Evolutionary conservation across 2,888 invertebrate genomes (phyloP), one percentile per base, ranked within the genome.

Genomic region (Scaptomyza parva): DNA sequence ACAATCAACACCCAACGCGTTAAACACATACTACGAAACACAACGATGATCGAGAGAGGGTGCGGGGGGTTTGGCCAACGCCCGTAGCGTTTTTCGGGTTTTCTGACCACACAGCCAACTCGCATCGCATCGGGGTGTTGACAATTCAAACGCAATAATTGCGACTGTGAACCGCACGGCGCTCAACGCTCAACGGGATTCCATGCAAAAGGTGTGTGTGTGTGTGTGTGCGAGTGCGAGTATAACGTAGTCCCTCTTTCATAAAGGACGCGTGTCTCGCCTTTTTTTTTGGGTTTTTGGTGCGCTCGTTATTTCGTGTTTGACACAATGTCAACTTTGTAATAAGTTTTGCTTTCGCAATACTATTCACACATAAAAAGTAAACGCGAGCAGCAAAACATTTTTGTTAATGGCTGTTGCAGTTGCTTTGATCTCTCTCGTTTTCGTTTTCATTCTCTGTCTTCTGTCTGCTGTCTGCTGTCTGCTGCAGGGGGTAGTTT

Each of bases 61-160:
- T 18, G 41, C 8, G 12, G 43, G 17, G 44, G 45, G 30, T 24
- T 40, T 45, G 40, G 55, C 43, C 22, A 66, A 63, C 48, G 73
- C 82, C 88, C 58, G 59, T 68, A 85, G 88, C 87, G 83, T 59
- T 84, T 71, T 58, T 47, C 18, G 76, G 76, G 76, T 62, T 78
- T 17, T 71, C 28, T 83, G 82, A 83, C 82, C 88, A 79, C 88
- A 76, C 73, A 70, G 63, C 61, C 73, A 60, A 26, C 59, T 61
- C 69, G 14, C 35, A 14, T 28, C 28, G n/a, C 83, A 70, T 69
- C 76, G 84, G 85, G 85, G 88, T 85, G 85, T 88, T 88, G 85
- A 85, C 85, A 85, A 85, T 88, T 88, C 88, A 80, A 85, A 85
- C 84, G 85, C 88, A 88, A 85, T 88, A 85, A 85, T 85, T 85